phyloP scores from a whole-genome alignment of 2,888 invertebrate species.

The Chirona hameri region DNA sequence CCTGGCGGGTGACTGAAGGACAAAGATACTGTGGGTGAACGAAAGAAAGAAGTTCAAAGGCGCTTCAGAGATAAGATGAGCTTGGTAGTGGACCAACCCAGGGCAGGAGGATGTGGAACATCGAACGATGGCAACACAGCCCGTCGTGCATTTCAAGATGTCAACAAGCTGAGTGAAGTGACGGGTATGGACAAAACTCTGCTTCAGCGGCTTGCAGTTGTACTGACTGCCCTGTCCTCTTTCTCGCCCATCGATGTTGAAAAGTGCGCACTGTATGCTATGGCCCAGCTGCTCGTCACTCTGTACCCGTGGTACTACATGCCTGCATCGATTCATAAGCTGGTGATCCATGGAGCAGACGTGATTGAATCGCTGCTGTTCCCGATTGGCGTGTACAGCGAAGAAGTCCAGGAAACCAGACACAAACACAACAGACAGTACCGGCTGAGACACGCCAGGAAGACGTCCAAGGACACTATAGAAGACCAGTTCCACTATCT shows the following conservation, averaged over 20 bases:
- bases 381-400: not conserved
- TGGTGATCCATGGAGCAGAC: not conserved
- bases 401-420: not conserved
- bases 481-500: not conserved
- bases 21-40: not conserved
- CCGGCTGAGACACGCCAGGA: not conserved
- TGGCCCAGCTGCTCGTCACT: not conserved
- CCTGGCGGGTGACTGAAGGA: not conserved
- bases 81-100: not conserved
- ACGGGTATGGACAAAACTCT: not conserved
- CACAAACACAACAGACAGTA: not conserved
- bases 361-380: not conserved
- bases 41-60: not conserved
- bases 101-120: not conserved
- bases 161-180: not conserved
- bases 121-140: not conserved
- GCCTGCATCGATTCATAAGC: not conserved
- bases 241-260: not conserved
- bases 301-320: not conserved
- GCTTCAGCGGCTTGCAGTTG: not conserved
- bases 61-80: not conserved
- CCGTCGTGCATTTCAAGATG: not conserved
- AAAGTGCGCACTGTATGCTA: not conserved
- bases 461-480: not conserved
- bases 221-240: not conserved